phyloP scores from a whole-genome alignment of 2,888 invertebrate genomes.

The Notodonta ziczac region DNA sequence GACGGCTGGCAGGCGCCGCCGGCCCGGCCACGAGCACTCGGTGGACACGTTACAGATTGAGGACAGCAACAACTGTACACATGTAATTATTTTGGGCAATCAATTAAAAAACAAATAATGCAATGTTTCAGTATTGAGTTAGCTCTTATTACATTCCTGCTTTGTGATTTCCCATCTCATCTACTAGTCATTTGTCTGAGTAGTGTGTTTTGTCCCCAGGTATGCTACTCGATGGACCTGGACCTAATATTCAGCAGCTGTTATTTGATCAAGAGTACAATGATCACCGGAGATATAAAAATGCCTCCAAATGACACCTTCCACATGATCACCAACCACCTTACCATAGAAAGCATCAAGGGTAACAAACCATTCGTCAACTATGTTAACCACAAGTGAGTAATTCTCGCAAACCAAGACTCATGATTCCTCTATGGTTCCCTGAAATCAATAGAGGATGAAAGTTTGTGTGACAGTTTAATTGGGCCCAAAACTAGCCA shows the following conservation, averaged over 20 bases:
- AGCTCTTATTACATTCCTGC: too few relatives aligned
- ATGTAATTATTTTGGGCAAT: conserved; percentile 38
- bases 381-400: conserved; percentile 47
- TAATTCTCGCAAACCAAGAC: conserved; percentile 9
- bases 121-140: too few relatives aligned
- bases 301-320: conserved; percentile 20
- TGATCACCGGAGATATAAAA: conserved; percentile 8
- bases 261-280: conserved; percentile 47
- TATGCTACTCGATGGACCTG: conserved; percentile 54
- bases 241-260: conserved; percentile 63
- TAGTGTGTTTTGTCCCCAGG: conserved; percentile 38
- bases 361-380: conserved; percentile 22
- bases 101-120: too few relatives aligned
- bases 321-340: conserved; percentile 42
- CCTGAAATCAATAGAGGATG: too few relatives aligned
- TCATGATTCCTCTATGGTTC: too few relatives aligned
- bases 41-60: conserved; percentile 24
- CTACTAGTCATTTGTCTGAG: too few relatives aligned
- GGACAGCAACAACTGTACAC: conserved; percentile 44
- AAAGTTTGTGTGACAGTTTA: too few relatives aligned
- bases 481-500: too few relatives aligned
- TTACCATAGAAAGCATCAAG: conserved; percentile 31
- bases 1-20: background rate
- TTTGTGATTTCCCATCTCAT: too few relatives aligned
- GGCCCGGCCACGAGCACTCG: conserved; percentile 16